Evolutionary conservation across 2,113 vertebrate genomes (phyloP), one percentile per base, ranked within the genome.

Genomic region (Campylomormyrus numenius): DNA sequence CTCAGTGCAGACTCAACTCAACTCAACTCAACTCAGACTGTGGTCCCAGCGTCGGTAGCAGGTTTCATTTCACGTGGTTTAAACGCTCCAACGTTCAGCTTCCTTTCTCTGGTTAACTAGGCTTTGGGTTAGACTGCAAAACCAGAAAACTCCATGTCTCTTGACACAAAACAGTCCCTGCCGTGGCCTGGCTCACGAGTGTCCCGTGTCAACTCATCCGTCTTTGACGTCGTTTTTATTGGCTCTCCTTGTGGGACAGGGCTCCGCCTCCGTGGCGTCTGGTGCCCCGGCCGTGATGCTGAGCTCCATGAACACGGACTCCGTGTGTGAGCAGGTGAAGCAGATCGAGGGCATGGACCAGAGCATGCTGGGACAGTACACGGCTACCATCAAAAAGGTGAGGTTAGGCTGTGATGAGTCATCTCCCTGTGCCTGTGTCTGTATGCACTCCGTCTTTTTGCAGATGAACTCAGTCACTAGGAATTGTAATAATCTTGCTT

Each of bases 321-420:
- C 95, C 0, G 94, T 99, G 0, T 99, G 98, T 90, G 98, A 99
- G 93, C 97, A 96, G 3, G 94, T 99, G 91, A 97, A 96, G 74
- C 96, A 96, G 50, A 97, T 98, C 15, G 98, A 99, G 13, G 98
- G 98, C 70, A 95, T 99, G 83, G 98, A 99, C 92, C 97, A 97
- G 92, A 96, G 87, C 94, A 96, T 99, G 97, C 89, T 97, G 84
- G 93, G 94, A 46, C 97, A 98, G 93, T 99, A 99, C 90, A 95
- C 95, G 15, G 94, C 97, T 85, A 99, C 97, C 50, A 96, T 99
- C 92, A 97, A 93, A 93, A 99, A 99, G 98, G 98, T 95, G 5
- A 92, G 52, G 58, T 46, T 19, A 1, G 42, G 5, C 45, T 3
- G n/a, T 31, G 27, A n/a, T 53, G 74, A 42, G 56, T 50, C 49